Percentiles rank a stretch among this genome's conserved stretches.
Evolutionary conservation across 2,888 invertebrate species (phyloP).

Genomic region (Drosophila setosimentum): DNA sequence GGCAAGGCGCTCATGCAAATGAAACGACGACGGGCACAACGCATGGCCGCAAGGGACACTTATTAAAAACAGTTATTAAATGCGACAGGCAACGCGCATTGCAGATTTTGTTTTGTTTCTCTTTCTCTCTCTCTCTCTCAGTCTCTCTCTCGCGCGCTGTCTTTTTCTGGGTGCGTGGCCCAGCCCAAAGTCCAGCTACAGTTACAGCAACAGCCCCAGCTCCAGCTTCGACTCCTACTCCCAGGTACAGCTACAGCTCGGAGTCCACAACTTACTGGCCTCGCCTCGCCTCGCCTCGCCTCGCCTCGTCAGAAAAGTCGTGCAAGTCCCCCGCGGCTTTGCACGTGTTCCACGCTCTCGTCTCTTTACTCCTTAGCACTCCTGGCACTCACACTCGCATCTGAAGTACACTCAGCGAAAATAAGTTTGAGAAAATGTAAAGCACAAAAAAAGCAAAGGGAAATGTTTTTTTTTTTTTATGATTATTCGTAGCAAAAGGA

Average conservation of each 20-base stretch:
- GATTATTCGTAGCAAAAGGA: too few species aligned
- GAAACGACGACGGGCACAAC: slow-evolving; percentile 34
- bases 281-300: slow-evolving; percentile 28
- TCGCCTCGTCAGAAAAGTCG: slow-evolving; percentile 66
- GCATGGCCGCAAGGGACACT: slow-evolving; percentile 75
- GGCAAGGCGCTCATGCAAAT: slow-evolving; percentile 63
- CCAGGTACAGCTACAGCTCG: slow-evolving; percentile 16
- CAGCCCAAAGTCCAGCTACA: slow-evolving; percentile 42
- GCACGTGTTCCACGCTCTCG: slow-evolving; percentile 82
- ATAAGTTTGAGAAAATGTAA: background rate
- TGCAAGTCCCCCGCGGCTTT: slow-evolving; percentile 84
- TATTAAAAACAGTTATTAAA: slow-evolving; percentile 82
- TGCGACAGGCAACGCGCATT: slow-evolving; percentile 78
- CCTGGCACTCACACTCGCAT: slow-evolving; percentile 44
- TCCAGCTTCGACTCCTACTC: slow-evolving; percentile 13
- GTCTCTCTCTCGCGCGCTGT: background rate
- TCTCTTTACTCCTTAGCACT: slow-evolving; percentile 33
- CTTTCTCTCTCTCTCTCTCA: background rate
- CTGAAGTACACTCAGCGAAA: slow-evolving; percentile 12
- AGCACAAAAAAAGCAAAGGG: background rate
- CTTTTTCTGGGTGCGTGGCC: slow-evolving; percentile 64
- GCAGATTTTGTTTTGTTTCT: slow-evolving; percentile 28
- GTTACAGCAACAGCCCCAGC: slow-evolving; percentile 26
- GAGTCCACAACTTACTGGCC: slow-evolving; percentile 9
- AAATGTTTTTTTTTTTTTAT: background rate